phyloP scores from a whole-genome alignment of 1,140 invertebrate species.

The Manduca sexta region DNA sequence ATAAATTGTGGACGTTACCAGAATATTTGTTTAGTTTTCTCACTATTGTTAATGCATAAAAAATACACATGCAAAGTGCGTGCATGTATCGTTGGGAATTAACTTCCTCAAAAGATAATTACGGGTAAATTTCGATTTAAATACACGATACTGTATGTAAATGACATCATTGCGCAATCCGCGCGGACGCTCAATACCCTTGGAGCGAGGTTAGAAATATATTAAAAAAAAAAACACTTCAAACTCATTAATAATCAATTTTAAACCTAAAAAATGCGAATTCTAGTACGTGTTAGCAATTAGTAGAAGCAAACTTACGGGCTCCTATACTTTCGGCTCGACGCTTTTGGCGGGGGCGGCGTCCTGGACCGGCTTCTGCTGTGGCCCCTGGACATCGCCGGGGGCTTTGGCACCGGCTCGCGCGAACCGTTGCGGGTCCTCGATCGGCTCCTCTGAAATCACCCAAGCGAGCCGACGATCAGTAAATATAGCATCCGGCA shows the following conservation, averaged over 20 bases:
- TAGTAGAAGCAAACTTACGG: conserved; percentile 45
- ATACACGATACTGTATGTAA: conserved; percentile 8
- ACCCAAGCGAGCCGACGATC: conserved; percentile 21
- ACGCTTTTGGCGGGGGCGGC: conserved; percentile 63
- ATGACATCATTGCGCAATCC: conserved; percentile 46
- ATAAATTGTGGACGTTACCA: too few relatives aligned
- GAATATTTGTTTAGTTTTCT: too few relatives aligned
- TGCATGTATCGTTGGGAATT: background rate
- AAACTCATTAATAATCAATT: conserved; percentile 1
- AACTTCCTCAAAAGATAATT: conserved; percentile 1
- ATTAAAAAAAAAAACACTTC: conserved; percentile 3
- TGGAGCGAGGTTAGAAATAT: conserved; percentile 50
- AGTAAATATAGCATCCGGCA: conserved; percentile 26
- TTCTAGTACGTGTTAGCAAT: conserved; percentile 1
- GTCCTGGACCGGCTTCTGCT: conserved; percentile 66
- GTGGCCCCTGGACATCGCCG: conserved; percentile 61
- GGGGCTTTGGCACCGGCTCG: conserved; percentile 53
- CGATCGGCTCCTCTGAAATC: conserved; percentile 68
- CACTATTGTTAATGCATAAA: background rate
- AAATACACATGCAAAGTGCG: background rate
- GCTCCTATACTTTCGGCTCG: conserved; percentile 60
- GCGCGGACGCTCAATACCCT: conserved; percentile 25
- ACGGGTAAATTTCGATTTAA: background rate
- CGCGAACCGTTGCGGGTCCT: conserved; percentile 67
- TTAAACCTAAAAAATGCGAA: background rate